Conservation (phyloP, 1,140 invertebrate genomes). For the Rhagoletis pomonella region DNA sequence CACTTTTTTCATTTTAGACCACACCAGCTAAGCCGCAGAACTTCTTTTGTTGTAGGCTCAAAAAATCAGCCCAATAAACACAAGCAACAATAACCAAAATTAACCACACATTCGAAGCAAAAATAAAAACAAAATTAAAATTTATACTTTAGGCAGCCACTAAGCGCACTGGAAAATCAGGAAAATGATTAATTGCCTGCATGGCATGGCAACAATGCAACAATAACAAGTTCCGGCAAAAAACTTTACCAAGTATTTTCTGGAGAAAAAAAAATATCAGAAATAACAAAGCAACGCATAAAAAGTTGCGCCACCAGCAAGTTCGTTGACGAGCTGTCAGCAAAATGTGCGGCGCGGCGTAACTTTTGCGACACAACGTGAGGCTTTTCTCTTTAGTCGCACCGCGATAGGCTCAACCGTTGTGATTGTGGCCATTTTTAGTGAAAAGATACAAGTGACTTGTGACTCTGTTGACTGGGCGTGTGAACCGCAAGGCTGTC, state of each 20-base stretch:
- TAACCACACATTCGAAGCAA: not conserved
- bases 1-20: too few relatives aligned
- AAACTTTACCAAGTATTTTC: not conserved
- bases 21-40: too few relatives aligned
- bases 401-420: not conserved
- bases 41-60: too few relatives aligned
- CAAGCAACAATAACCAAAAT: not conserved
- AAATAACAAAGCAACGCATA: not conserved
- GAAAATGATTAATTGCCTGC: constrained; percentile 45
- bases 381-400: too few relatives aligned
- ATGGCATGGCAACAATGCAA: not conserved
- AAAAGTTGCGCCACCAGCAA: not conserved
- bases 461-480: not conserved
- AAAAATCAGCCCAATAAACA: not conserved
- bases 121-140: not conserved
- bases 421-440: not conserved
- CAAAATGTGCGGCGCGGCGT: not conserved
- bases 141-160: not conserved
- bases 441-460: not conserved
- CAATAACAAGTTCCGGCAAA: not conserved
- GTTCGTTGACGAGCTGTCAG: constrained; percentile 3
- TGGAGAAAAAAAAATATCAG: not conserved
- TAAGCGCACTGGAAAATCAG: not conserved
- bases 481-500: not conserved
- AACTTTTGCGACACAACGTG: not conserved